Conservation (phyloP, 2,797 vertebrate genomes). For the Phoebastria nigripes region DNA sequence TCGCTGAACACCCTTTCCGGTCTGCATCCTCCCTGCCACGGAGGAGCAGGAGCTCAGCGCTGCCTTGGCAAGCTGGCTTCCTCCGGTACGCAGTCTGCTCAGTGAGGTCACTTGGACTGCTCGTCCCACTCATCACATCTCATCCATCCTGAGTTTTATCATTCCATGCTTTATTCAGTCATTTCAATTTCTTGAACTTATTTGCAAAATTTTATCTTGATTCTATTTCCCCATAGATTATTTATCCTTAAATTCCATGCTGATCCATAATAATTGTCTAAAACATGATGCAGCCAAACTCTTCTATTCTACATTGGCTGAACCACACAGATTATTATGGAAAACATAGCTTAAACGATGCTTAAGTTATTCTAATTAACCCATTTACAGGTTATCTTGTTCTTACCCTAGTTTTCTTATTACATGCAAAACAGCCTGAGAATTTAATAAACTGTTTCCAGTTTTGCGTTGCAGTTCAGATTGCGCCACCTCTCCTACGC, state of each 20-base stretch:
- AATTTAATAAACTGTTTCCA: not conserved
- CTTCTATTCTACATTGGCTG: not conserved
- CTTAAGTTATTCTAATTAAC: not conserved
- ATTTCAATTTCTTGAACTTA: not conserved
- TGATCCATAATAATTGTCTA: not conserved
- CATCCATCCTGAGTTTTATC: not conserved
- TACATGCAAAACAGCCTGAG: not conserved
- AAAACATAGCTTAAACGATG: not conserved
- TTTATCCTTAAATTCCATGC: not conserved
- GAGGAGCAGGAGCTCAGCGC: not conserved
- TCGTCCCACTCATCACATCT: not conserved
- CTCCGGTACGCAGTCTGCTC: not conserved
- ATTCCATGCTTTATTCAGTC: not conserved
- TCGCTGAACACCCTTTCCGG: not conserved
- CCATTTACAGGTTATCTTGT: not conserved
- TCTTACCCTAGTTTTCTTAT: not conserved
- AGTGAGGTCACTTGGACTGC: not conserved
- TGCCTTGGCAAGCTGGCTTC: not conserved
- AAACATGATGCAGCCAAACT: not conserved
- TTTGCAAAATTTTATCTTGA: not conserved
- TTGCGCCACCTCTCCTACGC: not conserved
- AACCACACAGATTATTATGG: not conserved
- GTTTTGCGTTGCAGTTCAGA: not conserved
- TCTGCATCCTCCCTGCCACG: not conserved
- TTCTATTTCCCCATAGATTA: not conserved